Percentiles rank a stretch among this genome's conserved stretches.
These are phyloP conservation scores for Camelus dromedarius DNA, from an alignment of 2,113 vertebrate genomes.

Conservation along the genomic window DNA sequence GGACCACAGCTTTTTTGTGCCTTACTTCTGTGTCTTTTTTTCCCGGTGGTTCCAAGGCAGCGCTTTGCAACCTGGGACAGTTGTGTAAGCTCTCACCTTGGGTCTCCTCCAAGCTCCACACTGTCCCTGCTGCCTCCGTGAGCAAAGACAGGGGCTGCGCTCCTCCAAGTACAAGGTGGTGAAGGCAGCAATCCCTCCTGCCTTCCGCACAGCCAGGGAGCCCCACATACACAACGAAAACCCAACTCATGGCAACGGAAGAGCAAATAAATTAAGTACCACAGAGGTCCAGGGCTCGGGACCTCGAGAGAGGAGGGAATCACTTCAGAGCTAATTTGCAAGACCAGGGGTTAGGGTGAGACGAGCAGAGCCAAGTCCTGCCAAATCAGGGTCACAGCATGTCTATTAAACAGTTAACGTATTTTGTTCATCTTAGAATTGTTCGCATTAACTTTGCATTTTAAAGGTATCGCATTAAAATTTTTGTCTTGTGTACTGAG, in stretches of 20 bases:
- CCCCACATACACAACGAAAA: not conserved
- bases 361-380: not conserved
- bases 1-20: not conserved
- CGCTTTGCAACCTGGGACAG: not conserved
- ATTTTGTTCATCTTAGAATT: not conserved
- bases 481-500: not conserved
- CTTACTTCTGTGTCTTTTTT: not conserved
- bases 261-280: not conserved
- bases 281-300: not conserved
- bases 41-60: no score
- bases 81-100: not conserved
- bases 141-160: not conserved
- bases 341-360: not conserved
- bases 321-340: not conserved
- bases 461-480: not conserved
- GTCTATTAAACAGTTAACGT: not conserved
- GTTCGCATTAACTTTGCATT: not conserved
- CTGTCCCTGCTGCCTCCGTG: not conserved
- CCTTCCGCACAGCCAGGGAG: not conserved
- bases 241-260: not conserved
- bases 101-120: not conserved
- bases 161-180: no score
- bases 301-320: not conserved
- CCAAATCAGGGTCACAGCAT: not conserved
- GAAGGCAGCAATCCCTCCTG: not conserved